phyloP scores from a whole-genome alignment of 2,797 vertebrate genomes.

The Dendrocincla fuliginosa region DNA sequence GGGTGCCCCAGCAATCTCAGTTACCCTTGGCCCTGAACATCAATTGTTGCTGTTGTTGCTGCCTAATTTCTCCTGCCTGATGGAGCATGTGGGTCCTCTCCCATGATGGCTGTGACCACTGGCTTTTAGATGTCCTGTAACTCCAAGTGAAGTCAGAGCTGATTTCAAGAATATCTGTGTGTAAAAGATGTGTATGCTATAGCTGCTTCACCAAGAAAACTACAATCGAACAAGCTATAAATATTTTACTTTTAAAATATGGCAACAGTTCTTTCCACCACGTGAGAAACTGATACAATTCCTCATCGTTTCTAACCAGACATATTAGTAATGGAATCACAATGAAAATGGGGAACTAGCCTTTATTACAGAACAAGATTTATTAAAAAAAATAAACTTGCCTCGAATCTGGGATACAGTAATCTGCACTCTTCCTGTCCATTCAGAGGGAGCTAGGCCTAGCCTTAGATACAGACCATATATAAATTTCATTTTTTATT shows the following conservation, averaged over 20 bases:
- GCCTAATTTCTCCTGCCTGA: background rate
- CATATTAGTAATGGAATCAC: background rate
- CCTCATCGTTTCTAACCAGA: background rate
- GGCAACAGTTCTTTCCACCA: background rate
- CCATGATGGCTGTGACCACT: accelerated
- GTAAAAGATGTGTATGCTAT: background rate
- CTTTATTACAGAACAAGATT: background rate
- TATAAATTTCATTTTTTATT: background rate
- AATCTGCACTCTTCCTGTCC: background rate
- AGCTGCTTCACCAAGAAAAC: background rate
- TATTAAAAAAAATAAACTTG: background rate
- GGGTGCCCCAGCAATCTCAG: background rate
- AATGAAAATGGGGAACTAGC: background rate
- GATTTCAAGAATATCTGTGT: background rate
- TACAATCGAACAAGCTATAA: background rate
- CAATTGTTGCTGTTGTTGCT: background rate
- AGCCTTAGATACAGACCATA: background rate
- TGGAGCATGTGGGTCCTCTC: background rate
- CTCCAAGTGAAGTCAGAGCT: background rate
- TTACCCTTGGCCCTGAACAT: too few species aligned
- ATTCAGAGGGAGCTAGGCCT: background rate
- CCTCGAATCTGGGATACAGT: background rate
- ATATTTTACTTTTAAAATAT: background rate
- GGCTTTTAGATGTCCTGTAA: background rate
- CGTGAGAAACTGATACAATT: accelerated